Evolutionary conservation across 2,888 invertebrate species (phyloP).

Genomic region (Epicampocera succincta): DNA sequence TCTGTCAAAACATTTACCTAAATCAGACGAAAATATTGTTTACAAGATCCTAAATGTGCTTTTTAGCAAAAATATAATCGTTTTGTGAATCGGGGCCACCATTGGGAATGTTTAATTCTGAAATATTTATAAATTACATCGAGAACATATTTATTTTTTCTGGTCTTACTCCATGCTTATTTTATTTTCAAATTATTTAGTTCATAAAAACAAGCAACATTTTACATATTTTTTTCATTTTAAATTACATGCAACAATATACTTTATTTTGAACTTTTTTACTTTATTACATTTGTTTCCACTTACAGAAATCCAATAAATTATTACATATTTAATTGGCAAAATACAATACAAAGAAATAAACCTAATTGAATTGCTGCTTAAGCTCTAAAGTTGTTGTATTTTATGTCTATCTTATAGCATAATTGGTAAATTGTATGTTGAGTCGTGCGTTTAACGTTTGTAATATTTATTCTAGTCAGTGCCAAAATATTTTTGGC

Average conservation of each 20-base stretch:
- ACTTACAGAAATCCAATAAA: constrained; percentile 17
- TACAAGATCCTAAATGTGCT: too few species aligned
- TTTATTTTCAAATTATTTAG: too few species aligned
- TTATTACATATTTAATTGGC: constrained; percentile 20
- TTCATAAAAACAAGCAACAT: too few species aligned
- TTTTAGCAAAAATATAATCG: too few species aligned
- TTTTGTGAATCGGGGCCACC: too few species aligned
- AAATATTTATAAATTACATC: too few species aligned
- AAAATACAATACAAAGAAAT: constrained; percentile 45
- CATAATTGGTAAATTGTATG: constrained; percentile 17
- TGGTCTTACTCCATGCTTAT: too few species aligned
- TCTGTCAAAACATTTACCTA: too few species aligned
- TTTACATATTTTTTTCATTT: too few species aligned
- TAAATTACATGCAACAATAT: background rate
- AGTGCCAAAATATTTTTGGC: constrained; percentile 99
- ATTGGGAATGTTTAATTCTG: too few species aligned
- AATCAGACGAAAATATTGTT: too few species aligned
- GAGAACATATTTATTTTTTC: too few species aligned
- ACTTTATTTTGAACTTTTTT: background rate
- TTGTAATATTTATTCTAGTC: constrained; percentile 84
- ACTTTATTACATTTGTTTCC: constrained; percentile 8
- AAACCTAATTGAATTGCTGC: constrained; percentile 24
- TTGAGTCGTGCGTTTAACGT: constrained; percentile 35
- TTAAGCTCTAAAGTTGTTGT: constrained; percentile 37
- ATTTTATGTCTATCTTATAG: constrained; percentile 43